Evolutionary conservation across 1,140 invertebrate genomes (phyloP), one percentile per base, ranked within the genome.

Genomic region (Panagrolaimus sp.): DNA sequence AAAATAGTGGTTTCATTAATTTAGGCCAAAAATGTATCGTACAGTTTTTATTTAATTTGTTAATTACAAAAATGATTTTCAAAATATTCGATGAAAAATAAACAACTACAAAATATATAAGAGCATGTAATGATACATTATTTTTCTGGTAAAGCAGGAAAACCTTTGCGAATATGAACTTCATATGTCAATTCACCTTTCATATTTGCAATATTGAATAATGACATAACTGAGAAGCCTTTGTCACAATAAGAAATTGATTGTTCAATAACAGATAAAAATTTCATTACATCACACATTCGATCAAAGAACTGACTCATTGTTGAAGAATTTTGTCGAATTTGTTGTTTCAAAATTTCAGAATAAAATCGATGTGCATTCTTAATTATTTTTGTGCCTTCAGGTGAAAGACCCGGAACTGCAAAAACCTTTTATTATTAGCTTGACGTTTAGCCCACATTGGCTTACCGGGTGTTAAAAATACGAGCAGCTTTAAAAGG

Each of bases 291-390:
- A 27, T 20, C n/a, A 57, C 20, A 20, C 51, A 57, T 27, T 23
- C 51, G 14, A 11, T 57, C 20, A 57, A 57, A 27, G n/a, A 27
- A 25, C 2, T 57, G 20, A 11, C 11, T 16, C 11, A 57, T 13
- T 2, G 14, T 20, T 38, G 66, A 47, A 27, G 42, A 27, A 16
- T 27, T 13, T 27, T 67, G 31, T 23, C 47, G 27, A 16, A 67
- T 38, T 14, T 38, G 27, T 31, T 67, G 31, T 20, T 20, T 38
- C 9, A 67, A 47, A 27, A 67, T 57, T 9, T 57, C 31, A 57
- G 42, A 46, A 31, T 67, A 67, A 20, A 57, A 57, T 16, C 57
- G 27, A n/a, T 46, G 66, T 9, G 47, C 47, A 42, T 16, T n/a
- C 8, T 13, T 44, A 16, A 67, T 57, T 1, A 63, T 67, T 31